Base-by-base conservation (phyloP, 2,797 vertebrate genomes). In the Hafferia zeledoni region DNA sequence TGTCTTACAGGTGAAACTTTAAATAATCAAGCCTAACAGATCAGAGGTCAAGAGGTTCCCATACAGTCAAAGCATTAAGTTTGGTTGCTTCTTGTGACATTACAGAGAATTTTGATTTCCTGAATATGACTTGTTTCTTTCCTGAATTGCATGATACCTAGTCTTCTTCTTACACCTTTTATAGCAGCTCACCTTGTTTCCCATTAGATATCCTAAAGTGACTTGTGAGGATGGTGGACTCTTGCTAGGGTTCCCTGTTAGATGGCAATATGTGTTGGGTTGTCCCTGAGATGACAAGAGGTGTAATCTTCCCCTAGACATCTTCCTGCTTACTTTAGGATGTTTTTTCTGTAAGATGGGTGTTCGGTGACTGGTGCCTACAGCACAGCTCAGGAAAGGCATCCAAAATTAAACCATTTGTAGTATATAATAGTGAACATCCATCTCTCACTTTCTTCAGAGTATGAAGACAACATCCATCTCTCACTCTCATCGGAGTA, bases 221-320 rank as follows among this genome's bases (percentile, higher is more conserved):
- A 33, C 25, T 11, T 0, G 0, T 70, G 30, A 67, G 20, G 17
- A 12, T 57, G n/a, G 6, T 14, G 30, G 59, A 13, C n/a, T 37
- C 30, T 33, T 82, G n/a, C 20, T 84, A 30, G 31, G 39, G 17
- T 22, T 43, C 47, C 31, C 23, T 52, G 5, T 52, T 31, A 44
- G 18, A 20, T n/a, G 23, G 30, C 10, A 80, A 43, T 46, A 19
- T 67, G 28, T 78, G 10, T 57, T 86, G 69, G 8, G 52, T 6
- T 79, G 15, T 86, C 52, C 57, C 37, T n/a, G 69, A 65, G 49
- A 46, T 22, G n/a, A 72, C 35, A 71, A 61, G 53, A 83, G 12
- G 22, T 37, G 5, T 31, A 70, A 53, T 43, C 17, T 68, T 64
- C 11, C 22, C 14, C 20, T 67, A 16, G 52, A 65, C 10, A 25